Conservation (phyloP, 2,113 vertebrate species). For the Hirundichthys speculiger region DNA sequence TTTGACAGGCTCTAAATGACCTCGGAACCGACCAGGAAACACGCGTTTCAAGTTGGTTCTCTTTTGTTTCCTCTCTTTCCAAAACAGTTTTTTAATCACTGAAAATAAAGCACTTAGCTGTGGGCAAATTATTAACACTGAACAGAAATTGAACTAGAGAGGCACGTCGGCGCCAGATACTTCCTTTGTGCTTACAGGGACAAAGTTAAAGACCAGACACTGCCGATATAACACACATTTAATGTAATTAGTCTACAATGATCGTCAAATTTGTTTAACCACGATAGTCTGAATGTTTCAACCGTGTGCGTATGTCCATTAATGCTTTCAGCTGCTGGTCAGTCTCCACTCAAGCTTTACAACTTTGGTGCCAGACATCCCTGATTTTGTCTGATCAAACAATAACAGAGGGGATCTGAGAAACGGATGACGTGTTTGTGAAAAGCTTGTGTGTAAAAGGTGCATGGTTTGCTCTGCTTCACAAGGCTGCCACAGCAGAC, state of each 20-base stretch:
- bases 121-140: not conserved
- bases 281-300: not conserved
- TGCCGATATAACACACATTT: not conserved
- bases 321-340: constrained; percentile 4
- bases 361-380: constrained; percentile 16
- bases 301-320: constrained; percentile 14
- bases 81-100: no score
- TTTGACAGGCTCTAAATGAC: not conserved
- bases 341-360: constrained; percentile 9
- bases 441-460: constrained; percentile 49
- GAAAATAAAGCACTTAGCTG: no score
- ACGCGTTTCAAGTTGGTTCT: not conserved
- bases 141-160: not conserved
- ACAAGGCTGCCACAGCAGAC: constrained; percentile 18
- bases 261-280: not conserved
- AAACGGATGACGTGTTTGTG: constrained; percentile 30
- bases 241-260: not conserved
- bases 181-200: not conserved
- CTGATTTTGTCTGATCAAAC: constrained; percentile 32
- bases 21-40: not conserved
- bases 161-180: not conserved
- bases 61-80: not conserved
- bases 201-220: not conserved
- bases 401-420: constrained; percentile 27
- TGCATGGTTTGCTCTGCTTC: constrained; percentile 16